Percentiles rank a stretch among this genome's conserved stretches.
Evolutionary conservation across 2,113 vertebrate species (phyloP).

Genomic region (Xiphias gladius): DNA sequence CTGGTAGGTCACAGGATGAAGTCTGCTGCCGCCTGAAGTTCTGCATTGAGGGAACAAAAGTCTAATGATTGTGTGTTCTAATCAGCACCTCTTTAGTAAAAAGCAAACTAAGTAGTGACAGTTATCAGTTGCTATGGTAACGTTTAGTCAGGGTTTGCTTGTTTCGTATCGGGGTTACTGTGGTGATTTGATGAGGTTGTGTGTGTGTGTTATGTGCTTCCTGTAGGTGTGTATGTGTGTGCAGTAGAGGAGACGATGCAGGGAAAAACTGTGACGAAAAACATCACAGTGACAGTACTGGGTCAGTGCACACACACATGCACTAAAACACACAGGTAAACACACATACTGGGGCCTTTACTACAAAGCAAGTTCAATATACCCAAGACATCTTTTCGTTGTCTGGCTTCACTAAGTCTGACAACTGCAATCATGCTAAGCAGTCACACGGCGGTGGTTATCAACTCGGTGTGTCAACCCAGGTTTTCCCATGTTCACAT

Average conservation of each 20-base stretch:
- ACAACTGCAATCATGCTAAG: too few species aligned
- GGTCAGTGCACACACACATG: slow-evolving; percentile 77
- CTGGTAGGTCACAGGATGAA: slow-evolving; percentile 75
- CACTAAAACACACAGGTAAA: background rate
- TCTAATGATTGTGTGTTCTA: background rate
- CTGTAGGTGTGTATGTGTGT: slow-evolving; percentile 86
- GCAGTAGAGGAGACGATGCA: slow-evolving; percentile 82
- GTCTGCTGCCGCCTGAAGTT: background rate
- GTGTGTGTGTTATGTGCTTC: slow-evolving; percentile 3
- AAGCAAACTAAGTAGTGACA: background rate
- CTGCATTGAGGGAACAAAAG: background rate
- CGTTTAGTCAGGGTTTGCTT: background rate
- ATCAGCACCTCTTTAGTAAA: too few species aligned
- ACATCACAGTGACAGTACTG: slow-evolving; percentile 88
- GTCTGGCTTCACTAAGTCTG: too few species aligned
- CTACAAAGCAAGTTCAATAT: too few species aligned
- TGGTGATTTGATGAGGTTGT: background rate
- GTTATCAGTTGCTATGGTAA: background rate
- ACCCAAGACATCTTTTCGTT: too few species aligned
- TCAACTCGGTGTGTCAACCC: too few species aligned
- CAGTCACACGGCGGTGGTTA: too few species aligned
- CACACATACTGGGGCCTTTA: background rate
- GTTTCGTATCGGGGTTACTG: background rate
- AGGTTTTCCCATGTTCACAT: too few species aligned
- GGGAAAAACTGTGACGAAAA: slow-evolving; percentile 78